Evolutionary conservation across 1,140 invertebrate genomes (phyloP).

Genomic region (Micrasema longulum): DNA sequence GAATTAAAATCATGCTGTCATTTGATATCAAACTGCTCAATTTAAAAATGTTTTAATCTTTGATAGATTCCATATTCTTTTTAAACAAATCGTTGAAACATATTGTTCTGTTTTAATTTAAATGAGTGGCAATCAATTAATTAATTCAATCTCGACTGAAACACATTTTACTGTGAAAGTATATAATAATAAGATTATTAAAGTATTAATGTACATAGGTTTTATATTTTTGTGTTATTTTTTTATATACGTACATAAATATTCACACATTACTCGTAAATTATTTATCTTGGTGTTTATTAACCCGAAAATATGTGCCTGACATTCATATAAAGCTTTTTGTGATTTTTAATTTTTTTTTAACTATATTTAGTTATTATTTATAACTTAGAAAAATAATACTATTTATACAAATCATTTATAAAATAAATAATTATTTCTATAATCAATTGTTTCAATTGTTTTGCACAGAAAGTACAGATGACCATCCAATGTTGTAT

Average conservation of each 20-base stretch:
- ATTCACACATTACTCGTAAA: constrained; percentile 19
- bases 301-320: constrained; percentile 43
- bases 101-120: too few relatives aligned
- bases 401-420: constrained; percentile 46
- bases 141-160: constrained; percentile 14
- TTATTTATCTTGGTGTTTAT: constrained; percentile 28
- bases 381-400: constrained; percentile 43
- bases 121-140: too few relatives aligned
- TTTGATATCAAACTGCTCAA: too few relatives aligned
- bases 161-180: constrained; percentile 13
- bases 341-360: constrained; percentile 39
- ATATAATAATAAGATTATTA: constrained; percentile 16
- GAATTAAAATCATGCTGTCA: too few relatives aligned
- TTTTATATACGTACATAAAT: too few relatives aligned
- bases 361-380: constrained; percentile 26
- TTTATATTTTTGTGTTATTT: not conserved
- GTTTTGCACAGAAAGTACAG: too few relatives aligned
- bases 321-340: constrained; percentile 42
- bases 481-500: too few relatives aligned
- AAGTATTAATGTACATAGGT: constrained; percentile 32
- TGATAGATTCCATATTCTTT: too few relatives aligned
- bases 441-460: too few relatives aligned
- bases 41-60: too few relatives aligned
- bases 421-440: constrained; percentile 43
- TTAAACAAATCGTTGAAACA: too few relatives aligned